These are phyloP conservation scores for Anoplius nigerrimus DNA, from an alignment of 2,888 invertebrate species.

Conservation along the genomic window DNA sequence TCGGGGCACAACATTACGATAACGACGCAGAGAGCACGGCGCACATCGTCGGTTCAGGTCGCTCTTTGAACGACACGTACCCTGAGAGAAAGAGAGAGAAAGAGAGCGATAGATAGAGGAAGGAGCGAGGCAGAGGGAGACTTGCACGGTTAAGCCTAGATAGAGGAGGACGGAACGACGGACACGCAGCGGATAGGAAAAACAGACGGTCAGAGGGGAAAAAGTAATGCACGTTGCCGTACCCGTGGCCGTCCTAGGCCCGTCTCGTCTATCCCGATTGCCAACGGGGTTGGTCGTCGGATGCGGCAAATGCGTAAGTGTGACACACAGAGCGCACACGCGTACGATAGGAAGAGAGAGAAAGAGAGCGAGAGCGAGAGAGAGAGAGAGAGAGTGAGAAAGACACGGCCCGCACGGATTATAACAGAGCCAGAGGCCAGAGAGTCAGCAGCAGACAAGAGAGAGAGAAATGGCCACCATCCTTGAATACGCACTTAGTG, in stretches of 20 bases:
- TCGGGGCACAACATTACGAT: too few species aligned
- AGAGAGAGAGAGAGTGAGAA: background rate
- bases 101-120: slow-evolving; percentile 20
- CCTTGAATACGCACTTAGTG: slow-evolving; percentile 51
- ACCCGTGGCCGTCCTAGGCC: background rate
- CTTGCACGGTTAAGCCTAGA: too few species aligned
- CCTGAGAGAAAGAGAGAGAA: background rate
- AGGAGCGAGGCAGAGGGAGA: slow-evolving; percentile 1
- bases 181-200: too few species aligned
- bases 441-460: slow-evolving; percentile 19
- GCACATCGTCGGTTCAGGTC: too few species aligned
- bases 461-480: slow-evolving; percentile 51
- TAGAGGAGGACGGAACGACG: too few species aligned
- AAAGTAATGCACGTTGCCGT: background rate
- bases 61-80: too few species aligned
- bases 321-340: background rate
- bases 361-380: slow-evolving; percentile 16
- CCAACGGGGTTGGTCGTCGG: background rate
- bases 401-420: slow-evolving; percentile 36
- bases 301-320: slow-evolving; percentile 36
- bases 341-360: slow-evolving; percentile 16
- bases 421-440: slow-evolving; percentile 16
- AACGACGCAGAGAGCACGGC: too few species aligned
- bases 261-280: too few species aligned
- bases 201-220: too few species aligned